phyloP scores from a whole-genome alignment of 2,113 vertebrate genomes.

The Otolemur garnettii region DNA sequence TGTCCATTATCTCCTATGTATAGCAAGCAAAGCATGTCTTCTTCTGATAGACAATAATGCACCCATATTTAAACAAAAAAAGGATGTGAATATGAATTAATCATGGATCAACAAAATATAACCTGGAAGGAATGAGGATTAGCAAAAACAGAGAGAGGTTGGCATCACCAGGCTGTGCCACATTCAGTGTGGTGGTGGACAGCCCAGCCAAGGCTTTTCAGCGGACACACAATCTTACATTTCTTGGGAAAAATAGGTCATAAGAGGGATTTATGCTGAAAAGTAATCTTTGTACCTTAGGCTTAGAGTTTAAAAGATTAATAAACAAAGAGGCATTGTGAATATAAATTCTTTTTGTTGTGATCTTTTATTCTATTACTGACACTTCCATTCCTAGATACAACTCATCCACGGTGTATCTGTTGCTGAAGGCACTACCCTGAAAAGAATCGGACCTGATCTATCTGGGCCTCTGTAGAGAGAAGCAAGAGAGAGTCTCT shows the following conservation, averaged over 20 bases:
- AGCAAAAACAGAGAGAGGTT: neutral
- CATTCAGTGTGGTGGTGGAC: neutral
- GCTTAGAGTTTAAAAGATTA: slow-evolving; percentile 62
- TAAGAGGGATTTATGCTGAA: slow-evolving; percentile 33
- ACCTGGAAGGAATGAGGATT: neutral
- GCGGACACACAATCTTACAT: neutral
- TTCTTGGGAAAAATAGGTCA: neutral
- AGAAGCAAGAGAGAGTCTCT: neutral
- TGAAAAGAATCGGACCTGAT: neutral
- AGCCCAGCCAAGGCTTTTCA: neutral
- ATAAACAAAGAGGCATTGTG: slow-evolving; percentile 54
- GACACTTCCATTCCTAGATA: neutral
- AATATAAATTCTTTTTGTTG: slow-evolving; percentile 12
- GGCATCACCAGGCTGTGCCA: neutral
- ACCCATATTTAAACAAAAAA: neutral
- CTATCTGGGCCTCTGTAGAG: neutral
- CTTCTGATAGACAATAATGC: neutral
- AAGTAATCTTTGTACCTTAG: neutral
- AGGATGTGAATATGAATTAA: neutral
- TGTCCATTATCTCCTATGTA: neutral
- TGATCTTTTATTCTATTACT: neutral
- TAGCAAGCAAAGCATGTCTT: neutral
- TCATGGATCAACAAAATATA: neutral
- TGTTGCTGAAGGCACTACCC: neutral
- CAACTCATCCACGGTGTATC: neutral